phyloP scores from a whole-genome alignment of 2,888 invertebrate species.

The Pammene aurita region DNA sequence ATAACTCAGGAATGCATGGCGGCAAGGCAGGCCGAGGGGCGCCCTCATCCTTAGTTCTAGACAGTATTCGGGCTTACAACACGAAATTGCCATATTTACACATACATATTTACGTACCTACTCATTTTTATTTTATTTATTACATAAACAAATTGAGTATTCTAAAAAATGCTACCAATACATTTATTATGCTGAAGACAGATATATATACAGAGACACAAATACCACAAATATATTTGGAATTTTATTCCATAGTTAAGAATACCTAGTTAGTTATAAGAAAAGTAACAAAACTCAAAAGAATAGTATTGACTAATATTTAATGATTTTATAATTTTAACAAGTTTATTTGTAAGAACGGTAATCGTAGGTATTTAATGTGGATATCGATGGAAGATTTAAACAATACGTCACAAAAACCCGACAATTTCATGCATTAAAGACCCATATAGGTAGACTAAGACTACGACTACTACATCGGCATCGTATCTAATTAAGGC shows the following conservation, averaged over 20 bases:
- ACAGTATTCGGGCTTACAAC: not conserved
- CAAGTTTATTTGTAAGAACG: too few relatives aligned
- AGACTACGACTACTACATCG: not conserved
- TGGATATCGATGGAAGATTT: not conserved
- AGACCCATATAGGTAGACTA: not conserved
- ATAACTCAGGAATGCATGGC: constrained; percentile 42
- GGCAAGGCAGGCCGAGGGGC: constrained; percentile 15
- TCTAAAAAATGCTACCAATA: too few relatives aligned
- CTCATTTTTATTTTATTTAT: not conserved
- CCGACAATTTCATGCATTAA: not conserved
- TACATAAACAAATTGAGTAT: too few relatives aligned
- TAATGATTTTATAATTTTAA: too few relatives aligned
- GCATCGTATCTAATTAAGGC: constrained; percentile 14
- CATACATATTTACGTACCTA: not conserved
- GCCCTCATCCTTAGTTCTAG: not conserved
- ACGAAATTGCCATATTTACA: not conserved
- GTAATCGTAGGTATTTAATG: too few relatives aligned
- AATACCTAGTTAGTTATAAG: too few relatives aligned
- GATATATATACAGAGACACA: too few relatives aligned
- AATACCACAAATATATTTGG: too few relatives aligned
- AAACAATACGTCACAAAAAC: not conserved
- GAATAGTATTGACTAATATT: too few relatives aligned
- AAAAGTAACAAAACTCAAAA: too few relatives aligned
- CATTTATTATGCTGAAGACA: too few relatives aligned
- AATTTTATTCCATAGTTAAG: too few relatives aligned